Evolutionary conservation across 1,140 invertebrate genomes (phyloP), one percentile per base, ranked within the genome.

Genomic region (Cotesia chilonis): DNA sequence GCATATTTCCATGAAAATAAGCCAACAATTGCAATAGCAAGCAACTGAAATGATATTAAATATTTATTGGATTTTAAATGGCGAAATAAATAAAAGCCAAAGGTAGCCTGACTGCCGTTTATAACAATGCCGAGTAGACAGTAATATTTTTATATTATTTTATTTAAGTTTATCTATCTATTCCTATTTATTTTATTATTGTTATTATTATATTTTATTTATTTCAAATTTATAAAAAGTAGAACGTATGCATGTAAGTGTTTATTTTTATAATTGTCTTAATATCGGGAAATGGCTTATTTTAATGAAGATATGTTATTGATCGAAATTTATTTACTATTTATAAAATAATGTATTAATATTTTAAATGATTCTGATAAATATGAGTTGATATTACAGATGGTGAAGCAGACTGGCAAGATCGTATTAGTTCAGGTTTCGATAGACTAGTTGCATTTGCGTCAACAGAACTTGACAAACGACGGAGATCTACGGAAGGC

Each of bases 401-500:
- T 74, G 89, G 88, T 60, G 89, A 92, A 82, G 89, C 90, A 71
- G 90, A 94, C 80, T 95, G 94, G 94, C 93, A 95, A 84, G 92
- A 94, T 79, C 91, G 94, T 75, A 95, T 95, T 78, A 94, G 91
- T 80, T 94, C 92, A 77, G 92, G 94, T 41, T 96, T 96, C 87
- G 94, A 96, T 86, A 90, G 94, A 68, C 87, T 96, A 73, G 92
- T 96, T 70, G 94, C 93, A 35, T 94, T 95, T 83, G 94, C 94
- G 5, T 94, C 94, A 3, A 94, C 93, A 1, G 94, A 95, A 78
- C 87, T 95, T 76, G 94, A 95, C 80, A 93, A 94, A 81, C 89
- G 93, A 74, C 88, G 93, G 41, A 88, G 92, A 72, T 94, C 93
- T 20, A 93, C 92, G 0, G 92, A 94, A 80, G 91, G 91, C 75